Conservation (phyloP, 2,113 vertebrate species). For the Merops nubicus region DNA sequence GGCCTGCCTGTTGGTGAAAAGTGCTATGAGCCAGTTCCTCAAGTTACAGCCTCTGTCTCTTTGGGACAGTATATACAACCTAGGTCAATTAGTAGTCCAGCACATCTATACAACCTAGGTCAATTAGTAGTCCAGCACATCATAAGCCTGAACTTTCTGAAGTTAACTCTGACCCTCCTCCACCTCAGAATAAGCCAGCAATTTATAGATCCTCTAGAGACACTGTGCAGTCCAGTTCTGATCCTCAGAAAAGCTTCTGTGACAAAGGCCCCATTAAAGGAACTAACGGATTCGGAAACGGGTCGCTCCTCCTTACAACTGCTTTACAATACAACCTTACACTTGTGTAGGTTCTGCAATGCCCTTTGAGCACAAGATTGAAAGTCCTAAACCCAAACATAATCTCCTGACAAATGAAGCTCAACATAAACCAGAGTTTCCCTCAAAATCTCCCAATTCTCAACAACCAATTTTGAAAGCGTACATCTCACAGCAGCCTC, state of each 20-base stretch:
- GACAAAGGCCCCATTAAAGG: constrained; percentile 84
- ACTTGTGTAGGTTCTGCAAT: constrained; percentile 84
- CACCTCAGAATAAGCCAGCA: constrained; percentile 73
- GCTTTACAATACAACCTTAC: constrained; percentile 88
- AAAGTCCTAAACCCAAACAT: constrained; percentile 91
- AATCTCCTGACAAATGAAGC: constrained; percentile 87
- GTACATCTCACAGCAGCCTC: constrained; percentile 78
- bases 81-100: constrained; percentile 44
- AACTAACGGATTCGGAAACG: constrained; percentile 79
- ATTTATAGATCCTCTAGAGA: constrained; percentile 82
- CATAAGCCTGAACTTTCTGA: constrained; percentile 80
- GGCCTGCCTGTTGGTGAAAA: constrained; percentile 80
- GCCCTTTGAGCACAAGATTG: constrained; percentile 88
- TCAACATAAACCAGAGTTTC: constrained; percentile 73
- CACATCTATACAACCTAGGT: constrained; percentile 66
- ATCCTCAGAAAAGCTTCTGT: constrained; percentile 86
- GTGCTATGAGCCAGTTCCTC: constrained; percentile 73
- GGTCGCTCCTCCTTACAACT: constrained; percentile 79
- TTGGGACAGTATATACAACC: constrained; percentile 75
- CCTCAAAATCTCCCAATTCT: constrained; percentile 70
- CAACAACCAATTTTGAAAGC: constrained; percentile 70
- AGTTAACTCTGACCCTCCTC: constrained; percentile 78
- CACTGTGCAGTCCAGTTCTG: constrained; percentile 75
- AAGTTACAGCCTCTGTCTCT: constrained; percentile 70
- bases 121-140: constrained; percentile 60